A percentile compares a stretch with the other conserved stretches of the same genome.
These are phyloP conservation scores for Cheumatopsyche charites DNA, from an alignment of 1,140 invertebrate genomes.

Conservation along the genomic window DNA sequence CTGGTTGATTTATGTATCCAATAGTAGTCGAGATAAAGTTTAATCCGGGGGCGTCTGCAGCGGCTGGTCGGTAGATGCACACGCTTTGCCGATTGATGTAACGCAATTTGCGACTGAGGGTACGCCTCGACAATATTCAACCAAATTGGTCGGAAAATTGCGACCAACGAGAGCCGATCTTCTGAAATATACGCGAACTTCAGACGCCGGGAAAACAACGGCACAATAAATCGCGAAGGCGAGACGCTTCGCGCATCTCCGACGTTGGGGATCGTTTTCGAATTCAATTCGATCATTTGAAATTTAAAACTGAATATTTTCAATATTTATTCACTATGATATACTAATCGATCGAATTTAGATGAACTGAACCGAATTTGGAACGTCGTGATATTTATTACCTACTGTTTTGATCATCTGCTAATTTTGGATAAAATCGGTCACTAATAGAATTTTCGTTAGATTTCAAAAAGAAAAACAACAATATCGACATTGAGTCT, in stretches of 20 bases:
- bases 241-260: neutral
- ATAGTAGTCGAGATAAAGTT: slow-evolving; percentile 36
- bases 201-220: neutral
- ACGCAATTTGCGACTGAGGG: slow-evolving; percentile 42
- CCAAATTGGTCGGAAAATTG: slow-evolving; percentile 26
- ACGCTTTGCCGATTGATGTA: slow-evolving; percentile 44
- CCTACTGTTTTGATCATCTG: too few species aligned
- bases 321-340: too few species aligned
- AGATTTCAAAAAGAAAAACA: too few species aligned
- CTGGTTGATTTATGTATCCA: slow-evolving; percentile 38
- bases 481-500: too few species aligned
- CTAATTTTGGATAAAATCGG: too few species aligned
- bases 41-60: slow-evolving; percentile 30
- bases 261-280: too few species aligned
- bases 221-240: slow-evolving; percentile 1
- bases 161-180: slow-evolving; percentile 12
- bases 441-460: too few species aligned
- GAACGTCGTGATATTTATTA: too few species aligned
- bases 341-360: too few species aligned
- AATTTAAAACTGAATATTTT: too few species aligned
- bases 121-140: slow-evolving; percentile 18
- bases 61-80: neutral
- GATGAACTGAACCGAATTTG: too few species aligned
- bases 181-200: slow-evolving; percentile 8
- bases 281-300: neutral